Percentiles rank a stretch among this genome's conserved stretches.
phyloP scores from a whole-genome alignment of 2,113 vertebrate species.

The Phodopus roborovskii region DNA sequence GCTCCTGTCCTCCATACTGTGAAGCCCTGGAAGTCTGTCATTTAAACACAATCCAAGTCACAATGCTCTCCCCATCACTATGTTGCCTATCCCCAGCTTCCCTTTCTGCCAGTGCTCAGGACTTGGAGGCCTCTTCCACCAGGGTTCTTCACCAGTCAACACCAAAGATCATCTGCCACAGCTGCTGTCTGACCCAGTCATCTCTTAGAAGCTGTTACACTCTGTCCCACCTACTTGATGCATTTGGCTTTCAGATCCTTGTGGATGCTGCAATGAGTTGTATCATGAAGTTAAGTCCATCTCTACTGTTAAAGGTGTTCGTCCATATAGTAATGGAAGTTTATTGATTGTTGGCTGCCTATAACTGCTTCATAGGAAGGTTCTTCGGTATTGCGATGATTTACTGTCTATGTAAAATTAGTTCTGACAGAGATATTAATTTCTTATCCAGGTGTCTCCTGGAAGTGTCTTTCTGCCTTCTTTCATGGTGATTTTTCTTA shows the following conservation, averaged over 20 bases:
- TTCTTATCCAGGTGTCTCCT: background rate
- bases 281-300: too few species aligned
- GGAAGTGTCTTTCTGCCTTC: background rate
- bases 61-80: background rate
- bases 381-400: background rate
- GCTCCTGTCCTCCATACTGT: background rate
- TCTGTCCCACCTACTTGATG: background rate
- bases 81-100: rapidly evolving
- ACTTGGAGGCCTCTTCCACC: background rate
- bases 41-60: background rate
- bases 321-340: rapidly evolving
- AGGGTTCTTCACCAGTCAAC: background rate
- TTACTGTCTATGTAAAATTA: background rate
- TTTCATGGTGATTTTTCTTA: background rate
- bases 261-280: background rate
- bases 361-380: background rate
- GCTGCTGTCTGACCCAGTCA: background rate
- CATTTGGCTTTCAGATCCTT: background rate
- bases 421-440: background rate
- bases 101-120: rapidly evolving
- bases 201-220: background rate
- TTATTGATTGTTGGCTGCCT: too few species aligned
- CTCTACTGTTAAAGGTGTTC: background rate
- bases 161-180: too few species aligned
- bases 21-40: background rate